Evolutionary conservation across 2,797 vertebrate species (phyloP), one percentile per base, ranked within the genome.

Genomic region (Microctenopoma stevenorrisi): DNA sequence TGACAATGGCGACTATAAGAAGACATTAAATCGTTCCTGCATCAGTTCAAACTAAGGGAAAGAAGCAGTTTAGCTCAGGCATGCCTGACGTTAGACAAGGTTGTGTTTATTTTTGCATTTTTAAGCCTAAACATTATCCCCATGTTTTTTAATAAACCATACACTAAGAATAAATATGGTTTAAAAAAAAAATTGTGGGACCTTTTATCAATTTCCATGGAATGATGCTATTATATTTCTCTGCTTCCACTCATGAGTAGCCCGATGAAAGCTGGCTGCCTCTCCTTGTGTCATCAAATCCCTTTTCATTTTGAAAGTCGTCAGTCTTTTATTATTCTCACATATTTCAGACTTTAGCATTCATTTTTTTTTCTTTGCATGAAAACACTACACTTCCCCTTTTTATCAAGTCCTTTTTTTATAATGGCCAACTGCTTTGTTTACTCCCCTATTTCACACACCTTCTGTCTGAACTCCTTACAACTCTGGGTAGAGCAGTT

Each of bases 211-310:
- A 75, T 85, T 79, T 77, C 53, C 72, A 65, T 78, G 63, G 72
- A 84, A 85, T 79, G 64, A 79, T 74, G 67, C 60, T 84, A 81
- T 84, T 84, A 73, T 79, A 51, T 76, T 77, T 71, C 51, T 60
- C 18, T 13, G 25, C 75, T 69, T 74, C 74, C 48, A 43, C 70
- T 88, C 72, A 82, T 83, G 73, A 88, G 68, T 40, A 66, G 68
- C 44, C 47, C 71, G 64, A 76, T 83, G 72, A 75, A 89, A 85
- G 68, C 61, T 6, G 3, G 26, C 72, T 77, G 78, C 67, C 68
- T 87, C 60, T 66, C 38, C 74, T 66, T 78, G 74, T 79, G 84
- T 85, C 68, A 81, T 75, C 30, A 86, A 88, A 84, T 88, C 83
- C 71, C 48, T 67, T 71, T 47, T 81, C 82, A 81, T 73, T 85